Conservation (phyloP, 2,888 invertebrate genomes). For the Aplocera efformata region DNA sequence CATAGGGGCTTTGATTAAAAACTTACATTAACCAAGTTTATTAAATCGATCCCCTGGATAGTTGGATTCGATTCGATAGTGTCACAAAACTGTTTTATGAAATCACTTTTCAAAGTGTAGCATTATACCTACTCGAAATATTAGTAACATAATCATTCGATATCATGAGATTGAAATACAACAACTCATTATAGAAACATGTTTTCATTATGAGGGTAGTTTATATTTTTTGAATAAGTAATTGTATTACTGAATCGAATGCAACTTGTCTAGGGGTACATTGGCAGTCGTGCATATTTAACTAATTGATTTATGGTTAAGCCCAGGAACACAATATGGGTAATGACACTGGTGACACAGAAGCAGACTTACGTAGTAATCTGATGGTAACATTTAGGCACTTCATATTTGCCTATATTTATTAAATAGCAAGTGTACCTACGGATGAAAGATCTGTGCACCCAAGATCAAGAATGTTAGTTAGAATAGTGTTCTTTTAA, state of each 20-base stretch:
- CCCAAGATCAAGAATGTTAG: too few relatives aligned
- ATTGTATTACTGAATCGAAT: neutral
- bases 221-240: too few relatives aligned
- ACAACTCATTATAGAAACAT: too few relatives aligned
- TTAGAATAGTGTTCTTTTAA: too few relatives aligned
- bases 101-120: too few relatives aligned
- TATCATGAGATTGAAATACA: too few relatives aligned
- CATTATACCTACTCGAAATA: too few relatives aligned
- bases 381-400: neutral
- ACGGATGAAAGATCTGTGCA: too few relatives aligned
- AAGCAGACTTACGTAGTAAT: too few relatives aligned
- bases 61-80: neutral
- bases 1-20: slow-evolving; percentile 76
- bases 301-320: slow-evolving; percentile 62
- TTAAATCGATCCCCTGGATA: slow-evolving; percentile 30
- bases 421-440: slow-evolving; percentile 22
- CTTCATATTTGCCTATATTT: slow-evolving; percentile 2
- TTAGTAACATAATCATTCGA: too few relatives aligned
- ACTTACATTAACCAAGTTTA: slow-evolving; percentile 75
- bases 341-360: slow-evolving; percentile 3
- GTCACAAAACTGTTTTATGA: neutral
- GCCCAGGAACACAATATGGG: slow-evolving; percentile 69
- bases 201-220: too few relatives aligned
- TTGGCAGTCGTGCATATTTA: slow-evolving; percentile 69
- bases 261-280: slow-evolving; percentile 28